Evolutionary conservation across 1,140 invertebrate species (phyloP).

Genomic region (Zaprionus lachaisei): DNA sequence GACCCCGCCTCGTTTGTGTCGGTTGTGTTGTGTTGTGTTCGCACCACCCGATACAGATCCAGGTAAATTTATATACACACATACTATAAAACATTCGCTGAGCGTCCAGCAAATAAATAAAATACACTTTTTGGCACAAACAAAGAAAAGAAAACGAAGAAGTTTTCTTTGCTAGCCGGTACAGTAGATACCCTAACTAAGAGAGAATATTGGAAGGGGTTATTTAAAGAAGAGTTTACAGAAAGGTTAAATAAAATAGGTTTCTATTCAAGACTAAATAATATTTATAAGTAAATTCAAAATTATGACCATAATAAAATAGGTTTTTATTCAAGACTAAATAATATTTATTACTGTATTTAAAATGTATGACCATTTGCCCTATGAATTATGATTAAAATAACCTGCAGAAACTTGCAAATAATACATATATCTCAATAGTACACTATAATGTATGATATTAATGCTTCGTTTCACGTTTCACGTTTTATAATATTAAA

Average conservation of each 20-base stretch:
- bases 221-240: too few species aligned
- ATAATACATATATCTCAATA: background rate
- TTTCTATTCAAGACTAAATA: too few species aligned
- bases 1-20: too few species aligned
- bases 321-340: too few species aligned
- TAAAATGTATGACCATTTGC: too few species aligned
- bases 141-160: constrained; percentile 21
- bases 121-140: constrained; percentile 60
- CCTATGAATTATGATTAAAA: too few species aligned
- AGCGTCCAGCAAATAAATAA: constrained; percentile 78
- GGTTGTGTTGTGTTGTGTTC: constrained; percentile 22
- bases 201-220: too few species aligned
- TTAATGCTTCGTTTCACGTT: too few species aligned
- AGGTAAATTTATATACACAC: constrained; percentile 53
- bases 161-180: background rate
- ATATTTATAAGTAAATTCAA: too few species aligned
- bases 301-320: background rate
- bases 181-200: background rate
- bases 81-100: constrained; percentile 49
- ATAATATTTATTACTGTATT: too few species aligned
- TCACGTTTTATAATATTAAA: too few species aligned
- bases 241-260: background rate
- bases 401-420: too few species aligned
- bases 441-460: background rate
- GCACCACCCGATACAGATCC: constrained; percentile 51